These are phyloP conservation scores for Melipona beecheii DNA, from an alignment of 2,888 invertebrate genomes.

Conservation along the genomic window DNA sequence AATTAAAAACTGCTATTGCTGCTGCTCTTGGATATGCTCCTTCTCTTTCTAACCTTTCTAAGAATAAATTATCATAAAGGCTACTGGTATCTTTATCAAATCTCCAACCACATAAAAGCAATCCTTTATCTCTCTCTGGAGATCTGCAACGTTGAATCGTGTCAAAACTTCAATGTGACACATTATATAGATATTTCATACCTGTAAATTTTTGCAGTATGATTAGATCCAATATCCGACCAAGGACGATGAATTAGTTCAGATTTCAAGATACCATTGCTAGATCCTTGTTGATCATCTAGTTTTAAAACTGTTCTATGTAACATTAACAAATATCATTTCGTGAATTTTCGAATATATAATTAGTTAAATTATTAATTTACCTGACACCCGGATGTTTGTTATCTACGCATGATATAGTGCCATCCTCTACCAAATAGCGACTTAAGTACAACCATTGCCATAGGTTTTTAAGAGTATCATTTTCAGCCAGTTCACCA, in stretches of 20 bases:
- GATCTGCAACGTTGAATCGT: slow-evolving; percentile 70
- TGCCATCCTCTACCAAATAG: slow-evolving; percentile 89
- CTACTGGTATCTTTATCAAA: slow-evolving; percentile 89
- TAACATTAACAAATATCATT: slow-evolving; percentile 44
- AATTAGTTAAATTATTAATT: slow-evolving; percentile 30
- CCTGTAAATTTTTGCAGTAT: slow-evolving; percentile 86
- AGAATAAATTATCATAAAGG: slow-evolving; percentile 85
- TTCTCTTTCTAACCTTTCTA: slow-evolving; percentile 90
- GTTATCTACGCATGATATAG: slow-evolving; percentile 86
- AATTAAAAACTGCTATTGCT: slow-evolving; percentile 95
- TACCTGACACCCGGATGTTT: slow-evolving; percentile 88
- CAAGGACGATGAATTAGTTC: slow-evolving; percentile 87
- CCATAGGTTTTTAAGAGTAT: slow-evolving; percentile 92
- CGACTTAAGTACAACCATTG: slow-evolving; percentile 91
- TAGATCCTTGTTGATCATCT: slow-evolving; percentile 84
- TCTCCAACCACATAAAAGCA: slow-evolving; percentile 96
- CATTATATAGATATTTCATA: slow-evolving; percentile 67
- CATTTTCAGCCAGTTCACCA: slow-evolving; percentile 91
- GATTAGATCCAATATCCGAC: slow-evolving; percentile 87
- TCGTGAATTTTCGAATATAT: background rate
- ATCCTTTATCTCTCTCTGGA: slow-evolving; percentile 91
- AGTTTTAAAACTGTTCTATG: slow-evolving; percentile 85
- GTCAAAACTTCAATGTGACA: background rate
- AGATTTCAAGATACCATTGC: slow-evolving; percentile 85
- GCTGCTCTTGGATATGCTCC: slow-evolving; percentile 93